Base-by-base conservation (phyloP, 2,797 vertebrate species). In the Platyrinchus mystaceus region DNA sequence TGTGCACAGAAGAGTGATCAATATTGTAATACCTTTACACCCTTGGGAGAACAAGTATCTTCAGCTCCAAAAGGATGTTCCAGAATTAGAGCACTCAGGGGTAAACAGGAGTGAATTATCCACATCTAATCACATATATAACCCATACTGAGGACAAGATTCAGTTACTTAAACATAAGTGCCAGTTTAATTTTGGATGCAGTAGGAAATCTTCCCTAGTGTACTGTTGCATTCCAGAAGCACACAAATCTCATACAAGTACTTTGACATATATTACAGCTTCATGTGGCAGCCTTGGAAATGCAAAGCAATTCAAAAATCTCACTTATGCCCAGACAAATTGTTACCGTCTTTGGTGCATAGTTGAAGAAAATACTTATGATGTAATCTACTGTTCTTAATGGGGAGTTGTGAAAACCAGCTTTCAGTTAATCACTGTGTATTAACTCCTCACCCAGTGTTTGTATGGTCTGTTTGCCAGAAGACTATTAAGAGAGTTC, bases 401-500 rank as follows among this genome's bases (percentile, higher is more conserved):
- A n/a, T 30, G 73, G 69, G 21, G n/a, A 86, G 62, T 44, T 59
- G 55, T 86, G 90, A 68, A 91, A 58, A 79, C 2, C 47, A 75
- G 32, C 55, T 75, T 86, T 88, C 1, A 2, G 76, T 50, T 81
- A 74, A 88, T 93, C 62, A 41, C 58, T 27, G 1, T 3, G 13
- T 34, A 71, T 58, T 62, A 83, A 75, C 53, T 85, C 82, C 89
- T 89, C 30, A 66, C 19, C 6, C 47, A 27, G 39, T 78, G 69
- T 88, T 94, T 93, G 52, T 66, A 59, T 49, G 87, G 39, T 62
- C 62, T 88, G 73, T 90, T 94, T 95, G 91, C 66, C 78, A 27
- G 76, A 86, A 92, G 79, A 66, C 91, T 86, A 66, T 84, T 86
- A 71, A 90, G 50, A 90, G 85, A 90, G 87, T 93, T 96, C 89